These are phyloP conservation scores for Rotaria sp. DNA, from an alignment of 2,888 invertebrate genomes.

Conservation along the genomic window DNA sequence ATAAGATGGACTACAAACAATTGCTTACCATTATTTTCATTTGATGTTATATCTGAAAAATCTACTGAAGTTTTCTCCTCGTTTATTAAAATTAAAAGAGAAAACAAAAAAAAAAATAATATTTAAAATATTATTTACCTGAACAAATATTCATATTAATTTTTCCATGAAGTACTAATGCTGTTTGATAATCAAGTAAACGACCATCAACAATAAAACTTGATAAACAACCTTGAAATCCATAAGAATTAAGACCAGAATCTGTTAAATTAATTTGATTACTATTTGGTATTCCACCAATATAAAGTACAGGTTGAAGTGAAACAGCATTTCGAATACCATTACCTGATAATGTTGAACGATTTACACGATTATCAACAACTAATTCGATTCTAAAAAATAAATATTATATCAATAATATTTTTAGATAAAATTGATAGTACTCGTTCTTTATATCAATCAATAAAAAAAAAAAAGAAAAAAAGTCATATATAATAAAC, in stretches of 20 bases:
- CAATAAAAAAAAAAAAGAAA: no score
- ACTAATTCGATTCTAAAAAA: slow-evolving; percentile 19
- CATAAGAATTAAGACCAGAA: background rate
- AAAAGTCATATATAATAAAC: no score
- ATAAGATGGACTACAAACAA: background rate
- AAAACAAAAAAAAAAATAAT: no score
- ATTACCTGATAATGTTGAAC: background rate
- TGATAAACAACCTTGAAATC: slow-evolving; percentile 26
- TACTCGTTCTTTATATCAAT: no score
- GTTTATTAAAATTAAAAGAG: background rate
- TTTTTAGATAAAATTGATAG: no score
- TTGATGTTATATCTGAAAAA: background rate
- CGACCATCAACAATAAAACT: slow-evolving; percentile 26
- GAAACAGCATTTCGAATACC: slow-evolving; percentile 23
- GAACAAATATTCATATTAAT: slow-evolving; percentile 14
- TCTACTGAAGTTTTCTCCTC: background rate
- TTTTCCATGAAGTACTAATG: background rate
- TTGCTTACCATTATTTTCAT: background rate
- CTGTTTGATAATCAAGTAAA: slow-evolving; percentile 2
- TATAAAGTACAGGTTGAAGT: slow-evolving; percentile 6
- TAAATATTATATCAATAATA: no score
- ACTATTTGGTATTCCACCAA: slow-evolving; percentile 14
- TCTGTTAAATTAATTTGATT: background rate
- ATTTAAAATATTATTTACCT: background rate
- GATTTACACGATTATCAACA: slow-evolving; percentile 27